Conservation (phyloP, 2,113 vertebrate genomes). For the Calidris pugnax region DNA sequence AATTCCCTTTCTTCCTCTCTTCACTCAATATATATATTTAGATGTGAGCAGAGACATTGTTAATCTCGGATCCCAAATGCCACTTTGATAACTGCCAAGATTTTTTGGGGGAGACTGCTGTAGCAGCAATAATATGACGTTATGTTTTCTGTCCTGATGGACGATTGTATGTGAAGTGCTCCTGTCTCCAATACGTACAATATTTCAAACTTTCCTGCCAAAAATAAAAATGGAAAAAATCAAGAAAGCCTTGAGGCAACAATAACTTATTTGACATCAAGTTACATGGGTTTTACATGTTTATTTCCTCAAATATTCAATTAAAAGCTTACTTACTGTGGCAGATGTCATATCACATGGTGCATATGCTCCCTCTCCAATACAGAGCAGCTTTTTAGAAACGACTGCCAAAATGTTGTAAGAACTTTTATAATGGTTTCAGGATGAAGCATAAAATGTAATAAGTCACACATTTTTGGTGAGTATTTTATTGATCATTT, state of each 20-base stretch:
- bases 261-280: slow-evolving; percentile 61
- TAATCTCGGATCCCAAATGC: slow-evolving; percentile 56
- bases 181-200: slow-evolving; percentile 49
- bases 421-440: slow-evolving; percentile 73
- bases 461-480: slow-evolving; percentile 48
- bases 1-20: slow-evolving; percentile 23
- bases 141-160: slow-evolving; percentile 57
- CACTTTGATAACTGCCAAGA: slow-evolving; percentile 22
- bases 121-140: slow-evolving; percentile 20
- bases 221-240: slow-evolving; percentile 56
- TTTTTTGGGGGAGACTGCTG: neutral
- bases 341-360: slow-evolving; percentile 79
- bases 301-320: slow-evolving; percentile 80
- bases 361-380: slow-evolving; percentile 78
- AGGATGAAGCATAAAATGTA: slow-evolving; percentile 57
- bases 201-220: slow-evolving; percentile 56
- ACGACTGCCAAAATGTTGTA: slow-evolving; percentile 69
- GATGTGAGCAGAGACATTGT: slow-evolving; percentile 50
- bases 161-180: slow-evolving; percentile 45
- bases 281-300: slow-evolving; percentile 70
- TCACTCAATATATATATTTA: slow-evolving; percentile 30
- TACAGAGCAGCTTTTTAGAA: slow-evolving; percentile 72
- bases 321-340: slow-evolving; percentile 71
- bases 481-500: slow-evolving; percentile 36
- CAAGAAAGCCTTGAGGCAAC: slow-evolving; percentile 42